Percentiles rank a stretch among this genome's conserved stretches.
These are phyloP conservation scores for Passerculus sandwichensis DNA, from an alignment of 2,797 vertebrate species.

Conservation along the genomic window DNA sequence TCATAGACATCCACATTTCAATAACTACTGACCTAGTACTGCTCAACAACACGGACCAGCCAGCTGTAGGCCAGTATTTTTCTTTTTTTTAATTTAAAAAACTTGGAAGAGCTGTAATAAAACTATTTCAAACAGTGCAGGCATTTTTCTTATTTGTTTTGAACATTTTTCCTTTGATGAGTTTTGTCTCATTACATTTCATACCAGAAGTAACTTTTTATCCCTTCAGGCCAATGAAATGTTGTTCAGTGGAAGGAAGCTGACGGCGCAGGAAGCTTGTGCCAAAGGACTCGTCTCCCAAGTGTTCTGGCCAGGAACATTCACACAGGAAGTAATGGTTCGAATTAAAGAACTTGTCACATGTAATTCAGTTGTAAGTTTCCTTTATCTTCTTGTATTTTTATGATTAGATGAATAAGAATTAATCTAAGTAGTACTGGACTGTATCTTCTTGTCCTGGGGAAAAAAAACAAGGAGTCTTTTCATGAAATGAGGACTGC, in stretches of 20 bases:
- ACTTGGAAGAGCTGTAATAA: conserved; percentile 31
- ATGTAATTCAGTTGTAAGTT: conserved; percentile 89
- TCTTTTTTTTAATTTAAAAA: neutral
- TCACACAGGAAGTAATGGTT: conserved; percentile 96
- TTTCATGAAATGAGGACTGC: neutral
- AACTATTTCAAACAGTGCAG: neutral
- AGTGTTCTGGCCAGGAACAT: conserved; percentile 96
- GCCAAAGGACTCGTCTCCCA: conserved; percentile 95
- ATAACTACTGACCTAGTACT: neutral
- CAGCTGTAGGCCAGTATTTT: neutral
- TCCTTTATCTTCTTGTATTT: neutral
- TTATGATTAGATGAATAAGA: neutral
- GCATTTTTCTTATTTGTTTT: conserved; percentile 15
- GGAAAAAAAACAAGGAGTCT: neutral
- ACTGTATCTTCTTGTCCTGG: neutral
- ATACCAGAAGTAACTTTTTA: conserved; percentile 59
- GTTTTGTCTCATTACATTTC: conserved; percentile 60
- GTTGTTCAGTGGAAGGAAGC: conserved; percentile 92
- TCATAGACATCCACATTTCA: neutral
- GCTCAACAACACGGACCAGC: fast-evolving
- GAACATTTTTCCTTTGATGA: conserved; percentile 56
- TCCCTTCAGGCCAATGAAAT: conserved; percentile 92
- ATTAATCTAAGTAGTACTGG: neutral
- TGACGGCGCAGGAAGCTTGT: conserved; percentile 96
- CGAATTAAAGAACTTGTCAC: conserved; percentile 93